These are phyloP conservation scores for Leguminivora glycinivorella DNA, from an alignment of 1,140 invertebrate species.

Conservation along the genomic window DNA sequence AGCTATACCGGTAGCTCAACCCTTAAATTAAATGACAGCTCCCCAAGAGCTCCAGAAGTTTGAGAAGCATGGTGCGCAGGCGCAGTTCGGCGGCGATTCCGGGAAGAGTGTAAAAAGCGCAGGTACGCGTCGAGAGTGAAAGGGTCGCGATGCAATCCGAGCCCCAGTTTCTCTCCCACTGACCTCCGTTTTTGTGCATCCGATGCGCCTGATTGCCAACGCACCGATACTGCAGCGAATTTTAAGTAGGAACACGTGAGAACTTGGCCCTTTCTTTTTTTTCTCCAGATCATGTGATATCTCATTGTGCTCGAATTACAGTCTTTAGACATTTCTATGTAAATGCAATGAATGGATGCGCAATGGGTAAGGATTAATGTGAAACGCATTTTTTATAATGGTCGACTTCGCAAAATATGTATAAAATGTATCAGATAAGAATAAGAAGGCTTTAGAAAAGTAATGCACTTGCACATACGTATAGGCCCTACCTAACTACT, in stretches of 20 bases:
- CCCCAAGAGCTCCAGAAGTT: constrained; percentile 36
- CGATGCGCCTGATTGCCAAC: constrained; percentile 60
- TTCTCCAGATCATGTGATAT: constrained; percentile 53
- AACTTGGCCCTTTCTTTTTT: constrained; percentile 50
- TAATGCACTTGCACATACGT: too few species aligned
- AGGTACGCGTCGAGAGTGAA: constrained; percentile 76
- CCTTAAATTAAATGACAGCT: not conserved
- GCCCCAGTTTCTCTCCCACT: constrained; percentile 68
- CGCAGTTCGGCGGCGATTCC: constrained; percentile 59
- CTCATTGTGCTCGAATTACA: constrained; percentile 34
- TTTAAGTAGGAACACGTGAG: constrained; percentile 73
- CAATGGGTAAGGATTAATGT: constrained; percentile 11
- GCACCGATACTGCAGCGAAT: constrained; percentile 47
- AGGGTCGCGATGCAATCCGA: constrained; percentile 75
- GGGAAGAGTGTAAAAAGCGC: constrained; percentile 72
- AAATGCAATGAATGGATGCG: constrained; percentile 20
- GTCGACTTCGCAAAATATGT: not conserved
- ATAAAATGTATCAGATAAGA: not conserved
- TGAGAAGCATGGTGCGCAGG: constrained; percentile 44
- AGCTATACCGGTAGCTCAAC: not conserved
- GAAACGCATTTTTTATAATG: not conserved
- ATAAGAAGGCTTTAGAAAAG: too few species aligned
- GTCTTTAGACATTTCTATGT: constrained; percentile 19
- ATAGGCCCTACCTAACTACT: too few species aligned
- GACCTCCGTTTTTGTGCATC: constrained; percentile 73